Conservation (phyloP, 2,113 vertebrate genomes). For the Protobothrops flavoviridis region DNA sequence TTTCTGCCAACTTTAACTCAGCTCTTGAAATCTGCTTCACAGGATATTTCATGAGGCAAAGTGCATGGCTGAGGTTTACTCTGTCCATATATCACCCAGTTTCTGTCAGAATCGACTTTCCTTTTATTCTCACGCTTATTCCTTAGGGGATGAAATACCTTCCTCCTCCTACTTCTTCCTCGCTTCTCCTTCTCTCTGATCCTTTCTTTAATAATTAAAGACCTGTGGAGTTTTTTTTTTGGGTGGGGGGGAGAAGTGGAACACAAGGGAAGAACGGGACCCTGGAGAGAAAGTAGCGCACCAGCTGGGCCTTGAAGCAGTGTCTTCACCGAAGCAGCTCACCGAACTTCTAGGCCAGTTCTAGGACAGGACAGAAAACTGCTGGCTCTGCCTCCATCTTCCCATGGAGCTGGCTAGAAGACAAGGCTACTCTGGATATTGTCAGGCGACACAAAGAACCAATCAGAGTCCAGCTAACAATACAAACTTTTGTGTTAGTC, state of each 20-base stretch:
- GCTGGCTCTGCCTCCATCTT: too few relatives aligned
- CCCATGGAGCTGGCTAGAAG: not conserved
- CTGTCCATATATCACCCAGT: not conserved
- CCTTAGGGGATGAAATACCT: slow-evolving; percentile 12
- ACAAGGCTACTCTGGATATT: not conserved
- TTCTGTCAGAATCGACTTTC: slow-evolving; percentile 39
- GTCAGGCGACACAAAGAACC: not conserved
- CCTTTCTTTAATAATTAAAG: not conserved
- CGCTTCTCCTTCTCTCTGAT: not conserved
- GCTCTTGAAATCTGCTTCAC: slow-evolving; percentile 41
- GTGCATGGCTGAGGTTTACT: not conserved
- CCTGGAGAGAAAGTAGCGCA: not conserved
- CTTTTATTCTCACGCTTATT: slow-evolving; percentile 47
- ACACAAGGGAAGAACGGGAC: not conserved
- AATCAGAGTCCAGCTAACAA: not conserved
- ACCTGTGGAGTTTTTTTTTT: not conserved
- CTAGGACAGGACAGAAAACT: not conserved
- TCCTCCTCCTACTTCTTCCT: not conserved
- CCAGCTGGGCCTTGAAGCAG: not conserved
- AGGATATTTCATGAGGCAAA: slow-evolving; percentile 37
- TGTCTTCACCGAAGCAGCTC: not conserved
- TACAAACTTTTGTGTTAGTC: not conserved
- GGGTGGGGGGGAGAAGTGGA: too few relatives aligned
- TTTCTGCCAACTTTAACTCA: slow-evolving; percentile 32
- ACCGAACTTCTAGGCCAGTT: not conserved